A percentile compares a stretch with the other conserved stretches of the same genome.
These are phyloP conservation scores for Microctenopoma lineatum DNA, from an alignment of 2,797 vertebrate species.

Conservation along the genomic window DNA sequence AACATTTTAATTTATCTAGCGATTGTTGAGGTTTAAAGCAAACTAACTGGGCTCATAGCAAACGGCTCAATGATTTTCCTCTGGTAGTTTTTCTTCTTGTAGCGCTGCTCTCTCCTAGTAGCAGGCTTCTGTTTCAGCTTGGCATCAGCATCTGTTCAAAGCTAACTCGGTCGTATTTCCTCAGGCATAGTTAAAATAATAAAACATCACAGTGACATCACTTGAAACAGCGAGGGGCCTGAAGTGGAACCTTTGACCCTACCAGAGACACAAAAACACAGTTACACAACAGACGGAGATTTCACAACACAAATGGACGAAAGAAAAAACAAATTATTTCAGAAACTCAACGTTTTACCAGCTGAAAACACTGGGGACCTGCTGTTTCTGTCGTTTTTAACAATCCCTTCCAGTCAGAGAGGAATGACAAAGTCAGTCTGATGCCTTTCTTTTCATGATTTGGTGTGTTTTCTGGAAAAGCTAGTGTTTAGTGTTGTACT, in stretches of 20 bases:
- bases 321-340: neutral
- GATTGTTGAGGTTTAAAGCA: constrained; percentile 1
- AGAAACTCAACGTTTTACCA: neutral
- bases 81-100: constrained; percentile 19
- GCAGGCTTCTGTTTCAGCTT: constrained; percentile 70
- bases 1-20: neutral
- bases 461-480: neutral
- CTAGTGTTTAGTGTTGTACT: too few species aligned
- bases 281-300: neutral
- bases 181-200: constrained; percentile 7
- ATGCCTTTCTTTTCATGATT: neutral
- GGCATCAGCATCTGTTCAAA: constrained; percentile 39
- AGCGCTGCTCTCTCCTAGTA: constrained; percentile 49
- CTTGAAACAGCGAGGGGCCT: neutral
- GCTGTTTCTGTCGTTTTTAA: neutral
- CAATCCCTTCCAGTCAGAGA: too few species aligned
- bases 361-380: neutral
- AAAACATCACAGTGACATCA: neutral
- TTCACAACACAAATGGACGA: neutral
- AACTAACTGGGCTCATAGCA: constrained; percentile 27
- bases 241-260: constrained; percentile 2
- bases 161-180: constrained; percentile 1
- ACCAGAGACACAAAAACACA: neutral
- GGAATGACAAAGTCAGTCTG: neutral
- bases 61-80: constrained; percentile 30